These are phyloP conservation scores for Hypsopygia costalis DNA, from an alignment of 2,888 invertebrate genomes.

Conservation along the genomic window DNA sequence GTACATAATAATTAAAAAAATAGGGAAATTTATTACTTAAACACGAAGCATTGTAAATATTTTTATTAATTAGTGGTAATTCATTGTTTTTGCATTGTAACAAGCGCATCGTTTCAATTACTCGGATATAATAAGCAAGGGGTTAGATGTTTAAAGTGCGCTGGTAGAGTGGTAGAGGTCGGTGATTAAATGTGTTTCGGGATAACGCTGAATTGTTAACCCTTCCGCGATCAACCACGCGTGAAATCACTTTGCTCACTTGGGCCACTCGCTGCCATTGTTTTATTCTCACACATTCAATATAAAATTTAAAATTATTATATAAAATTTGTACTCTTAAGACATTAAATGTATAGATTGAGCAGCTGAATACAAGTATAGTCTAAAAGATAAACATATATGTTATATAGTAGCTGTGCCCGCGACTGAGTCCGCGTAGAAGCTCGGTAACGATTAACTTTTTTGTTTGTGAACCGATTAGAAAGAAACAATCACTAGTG, in stretches of 20 bases:
- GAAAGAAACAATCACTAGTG: no score
- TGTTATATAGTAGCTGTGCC: no score
- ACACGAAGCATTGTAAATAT: background rate
- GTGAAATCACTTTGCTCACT: slow-evolving; percentile 78
- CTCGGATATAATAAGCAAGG: slow-evolving; percentile 59
- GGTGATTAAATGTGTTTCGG: slow-evolving; percentile 66
- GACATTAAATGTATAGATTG: background rate
- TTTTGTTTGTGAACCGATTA: no score
- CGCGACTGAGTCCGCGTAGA: no score
- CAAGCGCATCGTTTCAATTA: slow-evolving; percentile 60
- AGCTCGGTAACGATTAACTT: no score
- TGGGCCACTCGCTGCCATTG: slow-evolving; percentile 54
- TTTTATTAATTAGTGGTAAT: slow-evolving; percentile 23
- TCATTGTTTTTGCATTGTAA: slow-evolving; percentile 45
- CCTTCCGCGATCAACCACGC: slow-evolving; percentile 57
- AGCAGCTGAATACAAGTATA: no score
- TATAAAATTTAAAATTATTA: slow-evolving; percentile 1
- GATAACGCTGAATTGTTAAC: slow-evolving; percentile 59
- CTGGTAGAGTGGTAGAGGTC: slow-evolving; percentile 38
- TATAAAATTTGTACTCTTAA: background rate
- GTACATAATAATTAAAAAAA: no score
- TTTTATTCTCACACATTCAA: slow-evolving; percentile 12
- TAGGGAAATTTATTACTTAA: no score
- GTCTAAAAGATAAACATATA: no score
- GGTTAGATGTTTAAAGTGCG: slow-evolving; percentile 58